Conservation (phyloP, 2,113 vertebrate genomes). For the Psettodes erumei region DNA sequence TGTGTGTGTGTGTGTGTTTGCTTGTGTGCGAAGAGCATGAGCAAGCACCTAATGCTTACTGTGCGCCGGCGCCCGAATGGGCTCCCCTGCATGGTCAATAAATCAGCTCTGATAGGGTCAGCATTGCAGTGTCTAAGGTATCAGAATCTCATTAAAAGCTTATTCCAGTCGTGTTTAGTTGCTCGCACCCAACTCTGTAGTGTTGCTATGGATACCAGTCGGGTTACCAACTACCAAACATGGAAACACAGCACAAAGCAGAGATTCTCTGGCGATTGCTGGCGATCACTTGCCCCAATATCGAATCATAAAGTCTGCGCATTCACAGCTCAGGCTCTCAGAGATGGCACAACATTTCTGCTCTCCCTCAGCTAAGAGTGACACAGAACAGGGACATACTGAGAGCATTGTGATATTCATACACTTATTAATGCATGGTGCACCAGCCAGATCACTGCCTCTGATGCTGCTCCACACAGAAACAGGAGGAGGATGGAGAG, state of each 20-base stretch:
- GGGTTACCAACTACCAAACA: slow-evolving; percentile 68
- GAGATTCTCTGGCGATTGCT: slow-evolving; percentile 50
- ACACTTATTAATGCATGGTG: slow-evolving; percentile 75
- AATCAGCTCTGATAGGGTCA: slow-evolving; percentile 71
- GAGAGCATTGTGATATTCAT: slow-evolving; percentile 71
- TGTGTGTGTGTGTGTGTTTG: slow-evolving; percentile 15
- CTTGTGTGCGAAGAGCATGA: slow-evolving; percentile 23
- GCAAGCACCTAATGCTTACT: slow-evolving; percentile 42
- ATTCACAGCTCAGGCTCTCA: slow-evolving; percentile 29
- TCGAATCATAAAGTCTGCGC: slow-evolving; percentile 36
- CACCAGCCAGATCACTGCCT: slow-evolving; percentile 62
- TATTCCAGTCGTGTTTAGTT: slow-evolving; percentile 60
- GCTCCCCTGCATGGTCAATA: slow-evolving; percentile 62
- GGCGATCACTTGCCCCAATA: slow-evolving; percentile 37
- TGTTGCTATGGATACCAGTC: slow-evolving; percentile 77
- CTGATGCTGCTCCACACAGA: slow-evolving; percentile 59
- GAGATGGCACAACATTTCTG: slow-evolving; percentile 12
- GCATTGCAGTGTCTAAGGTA: slow-evolving; percentile 49
- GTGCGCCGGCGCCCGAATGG: slow-evolving; percentile 44
- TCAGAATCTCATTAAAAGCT: slow-evolving; percentile 74
- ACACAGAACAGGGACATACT: slow-evolving; percentile 41
- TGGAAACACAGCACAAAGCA: slow-evolving; percentile 44
- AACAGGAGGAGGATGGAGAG: slow-evolving; percentile 30
- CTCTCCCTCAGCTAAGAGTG: slow-evolving; percentile 14
- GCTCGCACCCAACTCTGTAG: slow-evolving; percentile 59